phyloP scores from a whole-genome alignment of 2,888 invertebrate species.

The Drosophila tanythrix region DNA sequence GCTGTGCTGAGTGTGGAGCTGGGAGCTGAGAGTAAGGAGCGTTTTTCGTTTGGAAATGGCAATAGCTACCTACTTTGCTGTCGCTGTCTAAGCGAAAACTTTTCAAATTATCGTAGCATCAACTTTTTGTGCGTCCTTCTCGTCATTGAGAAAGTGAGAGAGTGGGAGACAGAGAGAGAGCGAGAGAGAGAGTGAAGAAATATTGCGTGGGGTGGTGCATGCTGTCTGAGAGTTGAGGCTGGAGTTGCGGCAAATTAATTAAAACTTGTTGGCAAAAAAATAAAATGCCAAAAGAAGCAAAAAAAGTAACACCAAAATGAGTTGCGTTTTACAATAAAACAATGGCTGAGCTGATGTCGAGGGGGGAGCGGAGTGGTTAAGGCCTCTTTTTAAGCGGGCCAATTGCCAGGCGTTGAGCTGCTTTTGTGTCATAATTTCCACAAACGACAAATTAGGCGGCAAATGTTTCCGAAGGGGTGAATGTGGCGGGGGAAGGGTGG shows the following conservation, averaged over 20 bases:
- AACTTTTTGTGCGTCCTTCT: slow-evolving; percentile 63
- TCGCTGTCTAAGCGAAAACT: slow-evolving; percentile 78
- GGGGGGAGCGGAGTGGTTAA: neutral
- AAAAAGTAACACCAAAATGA: slow-evolving; percentile 36
- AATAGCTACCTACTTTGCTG: slow-evolving; percentile 46
- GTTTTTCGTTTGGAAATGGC: neutral
- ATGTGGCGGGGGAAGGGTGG: neutral
- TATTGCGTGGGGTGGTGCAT: slow-evolving; percentile 42
- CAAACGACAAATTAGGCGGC: slow-evolving; percentile 74
- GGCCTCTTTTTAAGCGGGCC: slow-evolving; percentile 18
- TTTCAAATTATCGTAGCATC: slow-evolving; percentile 79
- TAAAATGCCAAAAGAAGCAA: slow-evolving; percentile 17
- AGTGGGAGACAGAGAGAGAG: neutral
- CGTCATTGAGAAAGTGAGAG: neutral
- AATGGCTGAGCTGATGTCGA: neutral
- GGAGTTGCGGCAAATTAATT: slow-evolving; percentile 76
- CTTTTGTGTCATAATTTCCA: slow-evolving; percentile 74
- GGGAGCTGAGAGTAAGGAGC: slow-evolving; percentile 8
- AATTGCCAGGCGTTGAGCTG: slow-evolving; percentile 54
- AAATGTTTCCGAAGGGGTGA: slow-evolving; percentile 45
- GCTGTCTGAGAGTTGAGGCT: slow-evolving; percentile 33
- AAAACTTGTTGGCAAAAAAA: slow-evolving; percentile 73
- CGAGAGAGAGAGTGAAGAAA: slow-evolving; percentile 28
- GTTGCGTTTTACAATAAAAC: slow-evolving; percentile 31
- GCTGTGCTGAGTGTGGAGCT: neutral